phyloP scores from a whole-genome alignment of 1,140 invertebrate species.

The Glomeris maerens region DNA sequence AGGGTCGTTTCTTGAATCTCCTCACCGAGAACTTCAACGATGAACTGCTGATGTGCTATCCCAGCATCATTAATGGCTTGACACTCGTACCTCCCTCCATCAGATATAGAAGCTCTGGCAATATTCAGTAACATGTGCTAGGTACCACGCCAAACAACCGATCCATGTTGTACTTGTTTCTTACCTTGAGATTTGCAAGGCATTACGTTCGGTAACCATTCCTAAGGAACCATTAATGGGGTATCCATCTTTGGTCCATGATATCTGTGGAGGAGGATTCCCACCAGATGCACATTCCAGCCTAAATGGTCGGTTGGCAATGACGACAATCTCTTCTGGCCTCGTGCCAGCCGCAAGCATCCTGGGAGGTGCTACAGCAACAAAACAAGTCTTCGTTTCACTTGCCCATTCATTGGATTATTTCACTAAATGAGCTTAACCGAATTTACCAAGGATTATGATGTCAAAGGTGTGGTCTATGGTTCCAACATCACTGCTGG shows the following conservation, averaged over 20 bases:
- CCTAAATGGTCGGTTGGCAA: constrained; percentile 15
- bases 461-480: no score
- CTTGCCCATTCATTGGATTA: no score
- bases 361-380: no score
- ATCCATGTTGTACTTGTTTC: background rate
- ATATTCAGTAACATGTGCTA: background rate
- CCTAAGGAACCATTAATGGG: background rate
- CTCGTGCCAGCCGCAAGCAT: no score
- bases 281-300: constrained; percentile 18
- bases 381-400: no score
- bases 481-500: no score
- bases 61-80: constrained; percentile 28
- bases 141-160: background rate
- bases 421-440: no score
- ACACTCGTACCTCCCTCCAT: constrained; percentile 25
- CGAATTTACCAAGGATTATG: no score
- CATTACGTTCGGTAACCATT: background rate
- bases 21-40: background rate
- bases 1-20: constrained; percentile 20
- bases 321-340: no score
- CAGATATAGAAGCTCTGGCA: constrained; percentile 2
- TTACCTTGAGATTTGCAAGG: background rate
- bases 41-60: background rate
- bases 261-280: constrained; percentile 25
- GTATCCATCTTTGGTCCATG: constrained; percentile 25